A percentile compares a stretch with the other conserved stretches of the same genome.
Conservation (phyloP, 2,113 vertebrate genomes). For the Callocephalon fimbriatum region DNA sequence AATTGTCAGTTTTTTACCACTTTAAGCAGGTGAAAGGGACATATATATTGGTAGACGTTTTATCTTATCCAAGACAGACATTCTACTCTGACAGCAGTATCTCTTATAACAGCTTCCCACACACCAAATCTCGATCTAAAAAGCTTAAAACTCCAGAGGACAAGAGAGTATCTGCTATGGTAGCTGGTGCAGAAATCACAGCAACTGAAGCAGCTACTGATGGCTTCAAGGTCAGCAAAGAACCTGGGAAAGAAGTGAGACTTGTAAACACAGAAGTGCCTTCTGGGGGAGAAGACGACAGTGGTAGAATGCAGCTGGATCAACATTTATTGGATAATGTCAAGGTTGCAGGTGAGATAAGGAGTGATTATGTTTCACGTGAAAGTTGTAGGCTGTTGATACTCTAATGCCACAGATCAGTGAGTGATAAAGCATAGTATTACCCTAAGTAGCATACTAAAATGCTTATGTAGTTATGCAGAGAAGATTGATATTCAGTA, state of each 20-base stretch:
- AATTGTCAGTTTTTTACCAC: conserved; percentile 41
- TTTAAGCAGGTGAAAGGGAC: conserved; percentile 60
- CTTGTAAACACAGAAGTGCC: conserved; percentile 39
- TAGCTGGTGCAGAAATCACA: conserved; percentile 58
- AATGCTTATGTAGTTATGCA: not conserved
- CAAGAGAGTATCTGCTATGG: conserved; percentile 74
- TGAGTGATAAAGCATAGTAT: conserved; percentile 45
- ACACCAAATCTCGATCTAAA: conserved; percentile 86
- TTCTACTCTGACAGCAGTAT: conserved; percentile 72
- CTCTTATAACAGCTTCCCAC: conserved; percentile 78
- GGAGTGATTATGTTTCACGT: conserved; percentile 75
- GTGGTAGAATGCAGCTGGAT: conserved; percentile 77
- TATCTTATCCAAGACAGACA: conserved; percentile 65
- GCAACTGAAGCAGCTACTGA: conserved; percentile 47
- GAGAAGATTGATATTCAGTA: not conserved
- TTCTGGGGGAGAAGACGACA: conserved; percentile 55
- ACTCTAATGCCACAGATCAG: conserved; percentile 69
- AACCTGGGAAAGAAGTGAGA: conserved; percentile 66
- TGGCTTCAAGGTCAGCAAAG: conserved; percentile 69
- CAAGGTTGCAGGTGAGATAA: conserved; percentile 83
- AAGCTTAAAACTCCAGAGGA: conserved; percentile 83
- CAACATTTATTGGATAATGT: conserved; percentile 79
- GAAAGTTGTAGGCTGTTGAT: conserved; percentile 62
- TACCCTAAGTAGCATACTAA: not conserved
- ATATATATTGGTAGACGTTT: conserved; percentile 57